Percentiles rank a stretch among this genome's conserved stretches.
phyloP scores from a whole-genome alignment of 2,113 vertebrate species.

The Thalassoma bifasciatum region DNA sequence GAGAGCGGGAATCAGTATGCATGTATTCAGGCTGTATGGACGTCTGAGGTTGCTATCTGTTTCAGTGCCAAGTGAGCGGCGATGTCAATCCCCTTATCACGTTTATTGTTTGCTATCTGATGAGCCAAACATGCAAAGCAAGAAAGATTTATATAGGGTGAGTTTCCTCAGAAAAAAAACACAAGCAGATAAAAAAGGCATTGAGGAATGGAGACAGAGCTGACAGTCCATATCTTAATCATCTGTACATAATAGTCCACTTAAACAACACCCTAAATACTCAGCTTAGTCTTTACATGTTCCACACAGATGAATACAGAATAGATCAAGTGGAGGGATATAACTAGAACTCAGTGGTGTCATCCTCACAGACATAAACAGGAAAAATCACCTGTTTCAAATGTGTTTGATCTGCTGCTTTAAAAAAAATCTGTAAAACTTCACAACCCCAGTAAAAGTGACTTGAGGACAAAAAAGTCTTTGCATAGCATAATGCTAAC shows the following conservation, averaged over 20 bases:
- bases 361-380: too few relatives aligned
- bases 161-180: slow-evolving; percentile 3
- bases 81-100: slow-evolving; percentile 32
- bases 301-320: too few relatives aligned
- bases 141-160: not conserved
- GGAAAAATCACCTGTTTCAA: too few relatives aligned
- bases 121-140: slow-evolving; percentile 3
- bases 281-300: not conserved
- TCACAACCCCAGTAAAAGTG: too few relatives aligned
- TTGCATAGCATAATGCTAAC: too few relatives aligned
- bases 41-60: slow-evolving; percentile 16
- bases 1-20: slow-evolving; percentile 55
- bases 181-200: slow-evolving; percentile 6
- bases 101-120: slow-evolving; percentile 15
- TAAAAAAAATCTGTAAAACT: too few relatives aligned
- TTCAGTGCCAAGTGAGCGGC: slow-evolving; percentile 25
- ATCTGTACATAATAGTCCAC: not conserved
- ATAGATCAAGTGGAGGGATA: not conserved
- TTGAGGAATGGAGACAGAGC: not conserved
- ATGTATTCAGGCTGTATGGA: slow-evolving; percentile 23
- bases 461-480: too few relatives aligned
- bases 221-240: slow-evolving; percentile 1
- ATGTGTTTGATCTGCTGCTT: too few relatives aligned
- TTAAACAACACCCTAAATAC: not conserved
- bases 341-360: too few relatives aligned